phyloP scores from a whole-genome alignment of 2,888 invertebrate species.

The Diaperis boleti region DNA sequence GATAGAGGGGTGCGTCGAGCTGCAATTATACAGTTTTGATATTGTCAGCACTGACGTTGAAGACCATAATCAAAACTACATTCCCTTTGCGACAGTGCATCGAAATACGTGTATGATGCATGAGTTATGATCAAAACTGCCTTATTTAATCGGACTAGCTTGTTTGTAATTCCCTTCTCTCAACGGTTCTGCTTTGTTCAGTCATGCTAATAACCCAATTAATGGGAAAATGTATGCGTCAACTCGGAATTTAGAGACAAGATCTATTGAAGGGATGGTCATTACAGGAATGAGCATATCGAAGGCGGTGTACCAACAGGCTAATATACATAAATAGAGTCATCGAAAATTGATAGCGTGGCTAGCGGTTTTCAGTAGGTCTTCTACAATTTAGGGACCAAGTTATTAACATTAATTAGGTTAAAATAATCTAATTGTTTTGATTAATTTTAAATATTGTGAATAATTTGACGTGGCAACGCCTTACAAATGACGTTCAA shows the following conservation, averaged over 20 bases:
- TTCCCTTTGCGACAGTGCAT: conserved; percentile 46
- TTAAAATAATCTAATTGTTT: no score
- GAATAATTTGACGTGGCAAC: no score
- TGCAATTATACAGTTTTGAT: conserved; percentile 30
- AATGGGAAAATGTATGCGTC: conserved; percentile 51
- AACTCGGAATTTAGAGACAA: conserved; percentile 19
- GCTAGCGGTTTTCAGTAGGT: no score
- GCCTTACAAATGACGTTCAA: no score
- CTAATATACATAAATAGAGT: neutral
- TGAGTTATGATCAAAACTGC: conserved; percentile 58
- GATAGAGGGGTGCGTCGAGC: conserved; percentile 13
- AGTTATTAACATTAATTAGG: no score
- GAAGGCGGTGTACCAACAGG: neutral
- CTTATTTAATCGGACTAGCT: conserved; percentile 54
- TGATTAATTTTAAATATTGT: no score
- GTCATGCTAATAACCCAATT: conserved; percentile 59
- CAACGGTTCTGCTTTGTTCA: conserved; percentile 53
- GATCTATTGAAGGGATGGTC: conserved; percentile 14
- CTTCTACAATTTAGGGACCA: no score
- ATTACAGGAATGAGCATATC: conserved; percentile 2
- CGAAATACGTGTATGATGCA: conserved; percentile 53
- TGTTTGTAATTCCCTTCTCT: conserved; percentile 55
- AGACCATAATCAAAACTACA: conserved; percentile 43
- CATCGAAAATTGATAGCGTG: no score
- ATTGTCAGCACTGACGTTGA: conserved; percentile 6